Evolutionary conservation across 2,797 vertebrate species (phyloP), one percentile per base, ranked within the genome.

Genomic region (Acanthis flammea): DNA sequence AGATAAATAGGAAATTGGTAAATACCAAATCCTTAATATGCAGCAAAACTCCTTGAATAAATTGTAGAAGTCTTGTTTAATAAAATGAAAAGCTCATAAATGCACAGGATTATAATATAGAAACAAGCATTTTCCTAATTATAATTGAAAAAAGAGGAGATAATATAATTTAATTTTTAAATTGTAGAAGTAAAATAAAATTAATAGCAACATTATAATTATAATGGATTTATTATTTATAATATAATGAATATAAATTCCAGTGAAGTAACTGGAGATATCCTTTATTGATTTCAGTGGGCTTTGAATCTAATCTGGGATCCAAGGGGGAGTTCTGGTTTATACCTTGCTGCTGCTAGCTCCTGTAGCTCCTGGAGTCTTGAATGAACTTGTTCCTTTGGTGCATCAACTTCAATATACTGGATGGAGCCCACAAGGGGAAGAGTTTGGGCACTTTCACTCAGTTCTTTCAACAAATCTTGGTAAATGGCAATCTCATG

Each of bases 401-500:
- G 98, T 66, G 91, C 90, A 66, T 94, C 96, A 44, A 98, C 95
- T 86, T 98, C 98, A 73, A 97, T 95, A 28, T 70, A 95, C 22
- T 85, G 81, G 48, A 94, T 90, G 94, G 81, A 86, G 61, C 96
- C 95, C 48, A 92, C 31, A n/a, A 97, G 89, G 77, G 94, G 16
- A 96, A 97, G 60, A 93, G 96, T 85, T 97, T 95, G 81, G 91
- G 94, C 88, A 95, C 89, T 95, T 97, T 97, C 80, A 77, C 92
- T 97, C 22, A 99, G 86, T 60, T 98, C 96, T 86, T 97, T 97
- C 84, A 98, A 62, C 88, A 98, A 89, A 75, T 93, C 95, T 95
- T 98, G 94, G 72, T 98, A 97, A 93, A 98, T 95, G 68, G 98
- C 96, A 78, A 99, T 97, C 79, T 98, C 98, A 9, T 98, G 98